Evolutionary conservation across 2,888 invertebrate species (phyloP), one percentile per base, ranked within the genome.

Genomic region (Brenthis hecate): DNA sequence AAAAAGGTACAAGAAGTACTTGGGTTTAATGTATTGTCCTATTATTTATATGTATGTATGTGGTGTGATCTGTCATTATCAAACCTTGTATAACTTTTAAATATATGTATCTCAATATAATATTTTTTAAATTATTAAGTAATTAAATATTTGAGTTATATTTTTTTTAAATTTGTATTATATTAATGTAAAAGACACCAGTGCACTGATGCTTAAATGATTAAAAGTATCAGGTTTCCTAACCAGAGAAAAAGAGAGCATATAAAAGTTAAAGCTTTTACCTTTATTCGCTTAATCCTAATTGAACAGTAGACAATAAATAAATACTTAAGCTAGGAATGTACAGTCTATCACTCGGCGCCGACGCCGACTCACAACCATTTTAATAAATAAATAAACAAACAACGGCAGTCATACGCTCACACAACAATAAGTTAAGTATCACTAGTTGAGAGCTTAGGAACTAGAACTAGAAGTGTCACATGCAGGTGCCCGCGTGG

Each of bases 391-490:
- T 66, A 66, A 77, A 74, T 74, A 63, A 68, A 76, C 75, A 75
- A 77, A 74, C 73, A 68, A 65, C 54, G 66, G 68, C 66, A 65
- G 70, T 60, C 63, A 62, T 19, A 48, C 57, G 61, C 61, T 54
- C 65, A 57, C 66, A 58, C 67, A 69, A 43, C 55, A 73, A 73
- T 69, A 69, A 74, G 63, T 73, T 72, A 73, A 66, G 56, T 68
- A 61, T 72, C 73, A 70, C 70, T 69, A 66, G 56, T 56, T 47
- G 68, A 65, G 66, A 68, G 63, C 53, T 70, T 80, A 84, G 83
- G 83, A 83, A 81, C 81, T 80, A 72, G 51, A 58, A 48, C 64
- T 32, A 64, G 47, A n/a, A 50, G 11, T n/a, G 48, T n/a, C n/a
- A 19, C 8, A 43, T 28, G 14, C 3, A 11, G 56, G 16, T 55